phyloP scores from a whole-genome alignment of 1,140 invertebrate genomes.

The Zeugodacus cucurbitae region DNA sequence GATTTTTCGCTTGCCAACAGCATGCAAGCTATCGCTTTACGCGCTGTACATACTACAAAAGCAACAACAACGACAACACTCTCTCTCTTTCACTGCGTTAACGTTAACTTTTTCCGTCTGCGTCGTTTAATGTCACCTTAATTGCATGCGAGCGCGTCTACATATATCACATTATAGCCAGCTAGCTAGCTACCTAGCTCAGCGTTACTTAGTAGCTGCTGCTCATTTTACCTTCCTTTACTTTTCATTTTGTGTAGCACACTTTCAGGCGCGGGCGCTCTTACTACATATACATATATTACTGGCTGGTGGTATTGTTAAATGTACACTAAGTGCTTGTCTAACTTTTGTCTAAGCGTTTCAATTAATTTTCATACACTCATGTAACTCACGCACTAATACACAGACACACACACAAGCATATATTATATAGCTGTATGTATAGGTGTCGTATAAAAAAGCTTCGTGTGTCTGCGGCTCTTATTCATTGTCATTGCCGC shows the following conservation, averaged over 20 bases:
- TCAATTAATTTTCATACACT: slow-evolving; percentile 43
- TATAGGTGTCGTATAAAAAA: background rate
- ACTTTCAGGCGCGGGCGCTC: background rate
- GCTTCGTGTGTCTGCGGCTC: background rate
- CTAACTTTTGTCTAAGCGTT: slow-evolving; percentile 40
- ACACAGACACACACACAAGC: background rate
- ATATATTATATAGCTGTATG: background rate
- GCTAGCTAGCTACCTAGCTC: background rate
- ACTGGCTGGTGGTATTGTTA: background rate
- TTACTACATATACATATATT: background rate
- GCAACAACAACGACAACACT: background rate
- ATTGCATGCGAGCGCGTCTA: slow-evolving; percentile 6
- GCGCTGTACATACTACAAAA: background rate
- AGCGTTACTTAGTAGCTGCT: background rate
- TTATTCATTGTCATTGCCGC: slow-evolving; percentile 13
- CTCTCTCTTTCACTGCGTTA: background rate
- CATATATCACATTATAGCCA: background rate
- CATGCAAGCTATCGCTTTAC: background rate
- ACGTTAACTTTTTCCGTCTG: background rate
- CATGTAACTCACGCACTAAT: background rate
- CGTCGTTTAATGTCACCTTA: slow-evolving; percentile 31
- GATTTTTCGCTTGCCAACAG: slow-evolving; percentile 47
- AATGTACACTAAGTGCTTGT: slow-evolving; percentile 38
- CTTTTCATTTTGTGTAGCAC: background rate
- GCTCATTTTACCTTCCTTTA: background rate